A percentile compares a stretch with the other conserved stretches of the same genome.
Evolutionary conservation across 2,888 invertebrate species (phyloP).

Genomic region (Pseudoips prasinana): DNA sequence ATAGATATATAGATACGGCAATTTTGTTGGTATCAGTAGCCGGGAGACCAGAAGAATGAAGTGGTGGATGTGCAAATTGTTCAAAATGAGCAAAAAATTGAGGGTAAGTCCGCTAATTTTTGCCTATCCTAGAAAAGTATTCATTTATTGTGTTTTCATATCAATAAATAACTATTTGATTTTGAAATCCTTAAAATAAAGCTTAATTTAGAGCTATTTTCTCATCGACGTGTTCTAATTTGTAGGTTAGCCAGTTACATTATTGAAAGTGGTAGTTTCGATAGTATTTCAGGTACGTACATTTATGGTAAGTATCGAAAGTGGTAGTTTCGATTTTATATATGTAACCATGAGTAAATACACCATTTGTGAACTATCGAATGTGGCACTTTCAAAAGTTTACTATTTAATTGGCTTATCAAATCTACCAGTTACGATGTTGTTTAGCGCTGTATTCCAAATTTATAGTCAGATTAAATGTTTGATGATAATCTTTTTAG

Average conservation of each 20-base stretch:
- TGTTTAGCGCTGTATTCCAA: neutral
- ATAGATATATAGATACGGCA: no score
- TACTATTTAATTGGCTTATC: neutral
- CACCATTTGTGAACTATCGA: no score
- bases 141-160: neutral
- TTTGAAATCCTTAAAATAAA: neutral
- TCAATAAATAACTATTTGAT: neutral
- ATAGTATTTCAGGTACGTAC: neutral
- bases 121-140: no score
- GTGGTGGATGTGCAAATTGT: no score
- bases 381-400: slow-evolving; percentile 4
- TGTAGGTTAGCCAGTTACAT: neutral
- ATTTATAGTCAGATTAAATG: slow-evolving; percentile 1
- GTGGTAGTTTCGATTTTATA: no score
- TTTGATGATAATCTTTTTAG: no score
- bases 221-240: neutral
- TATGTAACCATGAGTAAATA: no score
- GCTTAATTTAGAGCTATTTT: no score
- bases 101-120: no score
- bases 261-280: slow-evolving; percentile 2
- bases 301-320: neutral
- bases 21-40: no score
- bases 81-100: no score
- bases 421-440: slow-evolving; percentile 2
- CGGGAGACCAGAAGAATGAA: no score